Evolutionary conservation across 2,797 vertebrate species (phyloP), one percentile per base, ranked within the genome.

Genomic region (Gymnothorax reevesii): DNA sequence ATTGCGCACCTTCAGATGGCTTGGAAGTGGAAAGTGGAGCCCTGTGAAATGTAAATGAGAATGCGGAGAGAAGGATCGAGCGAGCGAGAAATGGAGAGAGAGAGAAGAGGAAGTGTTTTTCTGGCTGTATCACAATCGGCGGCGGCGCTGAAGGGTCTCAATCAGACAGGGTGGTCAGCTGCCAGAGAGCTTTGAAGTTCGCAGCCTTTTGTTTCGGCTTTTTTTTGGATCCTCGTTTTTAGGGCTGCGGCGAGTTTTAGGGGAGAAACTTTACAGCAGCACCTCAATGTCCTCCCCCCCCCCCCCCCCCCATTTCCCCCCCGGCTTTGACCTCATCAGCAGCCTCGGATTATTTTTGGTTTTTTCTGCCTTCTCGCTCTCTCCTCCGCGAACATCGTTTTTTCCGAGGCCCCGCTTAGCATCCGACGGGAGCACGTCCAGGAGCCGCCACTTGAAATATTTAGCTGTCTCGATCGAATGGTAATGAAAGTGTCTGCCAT

Each of bases 401-500:
- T 42, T 9, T 27, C 7, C 20, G 84, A 91, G 91, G 92, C 90
- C 90, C 93, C 93, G 94, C 92, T 42, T 42, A 42, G 91, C 95
- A 96, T 96, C 92, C 93, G 94, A 92, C 95, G 95, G 96, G 73
- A 95, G 96, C 94, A 92, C 94, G 96, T 95, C 95, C 95, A 42
- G 95, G 91, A 90, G 88, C 90, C 66, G 87, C 95, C 96, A 96
- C 95, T 97, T 98, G 95, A 97, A 98, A 98, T 98, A 97, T 98
- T 97, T 97, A 97, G 96, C 95, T 96, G 97, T 98, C 97, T 98
- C 94, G 97, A 90, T 73, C 94, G 93, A 96, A 99, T 97, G 97
- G 97, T 97, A 98, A 99, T 98, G 96, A 97, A 96, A 96, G 96
- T 89, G 92, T 97, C 96, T 97, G 97, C 92, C 94, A 94, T 96